phyloP scores from a whole-genome alignment of 2,888 invertebrate species.

The Rhingia campestris region DNA sequence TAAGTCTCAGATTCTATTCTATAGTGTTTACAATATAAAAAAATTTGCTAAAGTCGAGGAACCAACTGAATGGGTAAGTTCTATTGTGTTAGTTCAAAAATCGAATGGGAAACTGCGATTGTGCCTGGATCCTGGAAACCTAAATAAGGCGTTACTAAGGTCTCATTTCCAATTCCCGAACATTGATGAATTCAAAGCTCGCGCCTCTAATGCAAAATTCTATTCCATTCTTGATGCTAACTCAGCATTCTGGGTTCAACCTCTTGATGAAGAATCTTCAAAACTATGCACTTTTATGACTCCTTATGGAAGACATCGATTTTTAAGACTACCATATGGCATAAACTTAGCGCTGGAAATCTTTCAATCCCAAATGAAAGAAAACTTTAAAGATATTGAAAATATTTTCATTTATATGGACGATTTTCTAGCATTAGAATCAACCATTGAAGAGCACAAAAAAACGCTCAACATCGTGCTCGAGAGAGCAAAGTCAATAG shows the following conservation, averaged over 20 bases:
- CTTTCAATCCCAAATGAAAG: too few species aligned
- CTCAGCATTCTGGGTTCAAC: slow-evolving; percentile 43
- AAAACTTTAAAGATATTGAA: slow-evolving; percentile 73
- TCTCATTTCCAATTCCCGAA: slow-evolving; percentile 56
- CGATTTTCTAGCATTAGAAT: slow-evolving; percentile 46
- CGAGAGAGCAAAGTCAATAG: slow-evolving; percentile 24
- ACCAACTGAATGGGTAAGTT: slow-evolving; percentile 72
- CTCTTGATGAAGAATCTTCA: slow-evolving; percentile 35
- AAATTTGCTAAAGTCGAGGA: slow-evolving; percentile 49
- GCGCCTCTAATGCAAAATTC: slow-evolving; percentile 26
- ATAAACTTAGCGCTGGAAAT: too few species aligned
- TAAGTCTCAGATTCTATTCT: too few species aligned
- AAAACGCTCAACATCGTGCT: slow-evolving; percentile 15
- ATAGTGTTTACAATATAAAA: too few species aligned
- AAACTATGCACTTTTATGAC: too few species aligned
- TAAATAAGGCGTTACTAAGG: slow-evolving; percentile 62
- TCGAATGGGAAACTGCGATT: slow-evolving; percentile 64
- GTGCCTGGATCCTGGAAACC: slow-evolving; percentile 65
- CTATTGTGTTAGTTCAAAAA: slow-evolving; percentile 63
- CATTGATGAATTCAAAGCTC: slow-evolving; percentile 41
- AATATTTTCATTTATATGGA: slow-evolving; percentile 57
- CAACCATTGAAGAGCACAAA: slow-evolving; percentile 39
- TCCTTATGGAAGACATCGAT: too few species aligned
- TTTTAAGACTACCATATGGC: too few species aligned
- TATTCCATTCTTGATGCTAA: slow-evolving; percentile 49